Evolutionary conservation across 2,113 vertebrate genomes (phyloP), one percentile per base, ranked within the genome.

Genomic region (Solea senegalensis): DNA sequence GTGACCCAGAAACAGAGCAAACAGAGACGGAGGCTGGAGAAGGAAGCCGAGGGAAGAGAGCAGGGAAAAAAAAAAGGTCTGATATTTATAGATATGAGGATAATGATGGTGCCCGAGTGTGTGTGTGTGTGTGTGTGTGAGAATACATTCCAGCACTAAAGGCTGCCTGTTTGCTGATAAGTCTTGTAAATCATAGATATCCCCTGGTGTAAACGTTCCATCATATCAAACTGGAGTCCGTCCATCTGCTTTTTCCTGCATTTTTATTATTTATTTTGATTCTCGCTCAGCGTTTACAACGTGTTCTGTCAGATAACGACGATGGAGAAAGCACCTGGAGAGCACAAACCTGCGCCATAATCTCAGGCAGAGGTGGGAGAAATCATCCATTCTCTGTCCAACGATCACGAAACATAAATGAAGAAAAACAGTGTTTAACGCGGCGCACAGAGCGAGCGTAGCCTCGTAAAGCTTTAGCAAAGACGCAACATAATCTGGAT

Each of bases 51-150:
- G 84, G 52, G 27, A 76, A 65, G 62, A 65, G 11, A 78, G 53
- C 44, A 8, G 49, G 68, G 2, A 4, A 26, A 58, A 48, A 68
- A 52, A 73, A 63, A 62, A 45, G 84, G 75, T 64, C 74, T 85
- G 88, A 86, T 89, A 90, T 90, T 83, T 89, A 89, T 84, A 89
- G 88, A 91, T 89, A 84, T 54, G 74, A 86, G 70, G 81, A 88
- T 85, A 84, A 85, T 78, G 81, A 88, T 62, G 75, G 53, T 74
- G 54, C 65, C 85, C 85, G 76, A 71, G 71, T 53, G 79, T 87
- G 78, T 73, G 59, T 51, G 74, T 63, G 74, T 72, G 69, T 69
- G 51, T 68, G 10, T 60, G 45, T 72, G 65, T 60, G 63, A 67
- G 76, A 55, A 83, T 45, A 63, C 64, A 74, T 70, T 56, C 57